Conservation (phyloP, 2,888 invertebrate genomes). For the Lingula anatina region DNA sequence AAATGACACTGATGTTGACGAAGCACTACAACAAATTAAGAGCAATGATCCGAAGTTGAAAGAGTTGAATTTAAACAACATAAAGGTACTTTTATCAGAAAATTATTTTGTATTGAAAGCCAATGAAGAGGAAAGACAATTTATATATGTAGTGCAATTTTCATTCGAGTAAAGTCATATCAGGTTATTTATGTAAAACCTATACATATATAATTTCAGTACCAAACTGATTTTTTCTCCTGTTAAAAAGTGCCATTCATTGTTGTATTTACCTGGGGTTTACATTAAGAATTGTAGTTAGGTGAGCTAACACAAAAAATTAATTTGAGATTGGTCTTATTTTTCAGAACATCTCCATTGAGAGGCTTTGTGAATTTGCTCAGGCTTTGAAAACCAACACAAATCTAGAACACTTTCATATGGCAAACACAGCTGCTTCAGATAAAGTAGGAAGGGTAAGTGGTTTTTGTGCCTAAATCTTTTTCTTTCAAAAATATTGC, state of each 20-base stretch:
- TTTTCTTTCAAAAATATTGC: background rate
- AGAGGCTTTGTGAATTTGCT: constrained; percentile 85
- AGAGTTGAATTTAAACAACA: constrained; percentile 98
- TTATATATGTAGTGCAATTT: too few species aligned
- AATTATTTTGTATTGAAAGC: too few species aligned
- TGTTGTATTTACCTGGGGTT: too few species aligned
- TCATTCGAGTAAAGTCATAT: too few species aligned
- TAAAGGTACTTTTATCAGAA: constrained; percentile 80
- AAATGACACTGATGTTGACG: constrained; percentile 92
- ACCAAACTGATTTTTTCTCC: too few species aligned
- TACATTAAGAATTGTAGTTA: too few species aligned
- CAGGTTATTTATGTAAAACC: too few species aligned
- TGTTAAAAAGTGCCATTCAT: too few species aligned
- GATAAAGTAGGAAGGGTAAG: constrained; percentile 73
- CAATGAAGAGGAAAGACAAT: too few species aligned
- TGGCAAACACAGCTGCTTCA: constrained; percentile 89
- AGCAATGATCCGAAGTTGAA: constrained; percentile 64
- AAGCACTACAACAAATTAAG: constrained; percentile 76
- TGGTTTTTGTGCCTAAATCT: background rate
- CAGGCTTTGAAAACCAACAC: constrained; percentile 84
- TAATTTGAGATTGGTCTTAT: too few species aligned
- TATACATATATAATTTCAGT: too few species aligned
- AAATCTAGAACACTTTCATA: constrained; percentile 81
- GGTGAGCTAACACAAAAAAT: too few species aligned
- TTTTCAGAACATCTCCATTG: constrained; percentile 91